Conservation (phyloP, 2,888 invertebrate genomes). For the Stenchaetothrips biformis region DNA sequence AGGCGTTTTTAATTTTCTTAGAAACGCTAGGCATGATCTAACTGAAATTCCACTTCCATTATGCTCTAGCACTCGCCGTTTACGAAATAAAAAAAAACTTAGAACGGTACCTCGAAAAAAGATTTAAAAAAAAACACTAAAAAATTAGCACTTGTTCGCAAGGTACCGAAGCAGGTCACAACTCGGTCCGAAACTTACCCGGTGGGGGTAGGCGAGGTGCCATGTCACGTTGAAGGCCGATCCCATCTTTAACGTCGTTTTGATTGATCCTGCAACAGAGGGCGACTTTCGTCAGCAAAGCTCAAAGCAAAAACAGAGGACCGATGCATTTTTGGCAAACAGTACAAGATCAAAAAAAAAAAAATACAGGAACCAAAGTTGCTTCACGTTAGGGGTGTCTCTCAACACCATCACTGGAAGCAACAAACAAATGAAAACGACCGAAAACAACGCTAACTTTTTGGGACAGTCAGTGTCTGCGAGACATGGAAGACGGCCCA, state of each 20-base stretch:
- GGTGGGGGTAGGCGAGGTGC: conserved; percentile 91
- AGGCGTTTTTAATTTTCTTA: too few relatives aligned
- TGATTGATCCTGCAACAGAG: conserved; percentile 63
- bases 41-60: background rate
- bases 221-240: conserved; percentile 83
- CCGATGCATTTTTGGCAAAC: background rate
- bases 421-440: conserved; percentile 28
- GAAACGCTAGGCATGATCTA: too few relatives aligned
- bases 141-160: background rate
- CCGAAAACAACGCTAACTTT: too few relatives aligned
- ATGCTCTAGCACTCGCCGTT: background rate
- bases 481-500: too few relatives aligned
- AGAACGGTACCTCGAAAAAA: too few relatives aligned
- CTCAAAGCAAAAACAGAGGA: background rate
- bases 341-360: too few relatives aligned
- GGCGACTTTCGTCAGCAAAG: conserved; percentile 28
- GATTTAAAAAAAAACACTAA: background rate
- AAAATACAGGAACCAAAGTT: too few relatives aligned
- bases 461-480: too few relatives aligned
- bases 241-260: conserved; percentile 75
- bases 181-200: conserved; percentile 58
- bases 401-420: conserved; percentile 31
- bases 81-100: background rate
- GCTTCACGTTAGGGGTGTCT: too few relatives aligned
- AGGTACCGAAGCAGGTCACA: too few relatives aligned